These are phyloP conservation scores for Percopsis omiscomaycus DNA, from an alignment of 2,797 vertebrate genomes.

Conservation along the genomic window DNA sequence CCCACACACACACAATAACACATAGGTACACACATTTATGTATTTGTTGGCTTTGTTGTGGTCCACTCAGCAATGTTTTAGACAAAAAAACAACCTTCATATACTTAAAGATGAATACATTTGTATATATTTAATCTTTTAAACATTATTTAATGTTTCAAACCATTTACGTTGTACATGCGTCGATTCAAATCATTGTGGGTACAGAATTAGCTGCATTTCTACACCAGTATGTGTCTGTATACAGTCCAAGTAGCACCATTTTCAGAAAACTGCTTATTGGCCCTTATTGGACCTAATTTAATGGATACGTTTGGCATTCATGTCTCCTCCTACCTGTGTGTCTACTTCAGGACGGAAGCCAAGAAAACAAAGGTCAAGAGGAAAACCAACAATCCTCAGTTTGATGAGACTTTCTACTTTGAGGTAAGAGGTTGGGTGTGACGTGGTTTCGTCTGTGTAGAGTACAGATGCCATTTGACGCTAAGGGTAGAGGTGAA, in stretches of 20 bases:
- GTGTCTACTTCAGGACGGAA: constrained; percentile 83
- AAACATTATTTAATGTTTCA: too few species aligned
- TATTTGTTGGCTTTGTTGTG: background rate
- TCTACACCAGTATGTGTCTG: too few species aligned
- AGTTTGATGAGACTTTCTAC: constrained; percentile 97
- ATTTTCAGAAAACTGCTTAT: too few species aligned
- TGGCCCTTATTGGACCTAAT: background rate
- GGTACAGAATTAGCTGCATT: too few species aligned
- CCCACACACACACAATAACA: constrained; percentile 12
- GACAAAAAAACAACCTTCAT: too few species aligned
- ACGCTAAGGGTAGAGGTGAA: background rate
- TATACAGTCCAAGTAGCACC: too few species aligned
- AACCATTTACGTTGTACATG: too few species aligned
- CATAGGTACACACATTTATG: background rate
- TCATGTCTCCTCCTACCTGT: background rate
- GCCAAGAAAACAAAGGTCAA: constrained; percentile 98
- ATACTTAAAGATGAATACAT: too few species aligned
- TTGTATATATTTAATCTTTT: too few species aligned
- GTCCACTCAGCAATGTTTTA: too few species aligned
- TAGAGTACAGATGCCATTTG: background rate
- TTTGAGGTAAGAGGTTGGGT: constrained; percentile 85
- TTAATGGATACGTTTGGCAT: too few species aligned
- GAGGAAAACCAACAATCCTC: constrained; percentile 97
- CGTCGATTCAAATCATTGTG: too few species aligned
- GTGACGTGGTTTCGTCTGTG: background rate